phyloP scores from a whole-genome alignment of 2,797 vertebrate genomes.

The Mormyrops boulengeri region DNA sequence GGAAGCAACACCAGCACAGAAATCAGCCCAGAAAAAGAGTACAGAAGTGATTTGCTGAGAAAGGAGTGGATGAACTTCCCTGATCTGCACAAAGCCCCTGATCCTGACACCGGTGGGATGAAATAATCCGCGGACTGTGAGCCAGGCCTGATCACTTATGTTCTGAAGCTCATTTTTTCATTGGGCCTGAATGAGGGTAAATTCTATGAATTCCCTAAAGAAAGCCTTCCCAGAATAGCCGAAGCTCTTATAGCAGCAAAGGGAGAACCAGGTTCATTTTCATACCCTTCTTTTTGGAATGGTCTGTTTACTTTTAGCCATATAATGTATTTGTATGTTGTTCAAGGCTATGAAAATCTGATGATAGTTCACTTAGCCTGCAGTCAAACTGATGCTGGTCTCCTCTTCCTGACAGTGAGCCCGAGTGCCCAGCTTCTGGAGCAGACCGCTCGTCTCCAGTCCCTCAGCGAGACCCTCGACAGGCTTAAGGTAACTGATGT shows the following conservation, averaged over 20 bases:
- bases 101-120: background rate
- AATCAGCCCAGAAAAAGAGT: background rate
- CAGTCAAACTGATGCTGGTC: background rate
- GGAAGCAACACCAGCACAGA: background rate
- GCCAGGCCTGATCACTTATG: background rate
- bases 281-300: background rate
- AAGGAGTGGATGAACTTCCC: background rate
- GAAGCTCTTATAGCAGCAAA: background rate
- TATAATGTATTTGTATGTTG: background rate
- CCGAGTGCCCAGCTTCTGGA: slow-evolving; percentile 72
- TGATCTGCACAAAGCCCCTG: background rate
- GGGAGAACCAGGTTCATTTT: background rate
- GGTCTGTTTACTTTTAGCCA: background rate
- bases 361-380: background rate
- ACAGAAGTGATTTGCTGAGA: background rate
- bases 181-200: background rate
- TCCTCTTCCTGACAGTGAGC: slow-evolving; percentile 47
- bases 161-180: background rate
- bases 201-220: background rate
- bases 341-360: background rate
- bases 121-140: background rate
- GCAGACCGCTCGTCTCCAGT: slow-evolving; percentile 69
- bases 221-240: background rate
- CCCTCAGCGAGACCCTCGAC: slow-evolving; percentile 67
- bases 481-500: slow-evolving; percentile 66